These are phyloP conservation scores for Rhopalosiphum padi DNA, from an alignment of 1,140 invertebrate species.

Conservation along the genomic window DNA sequence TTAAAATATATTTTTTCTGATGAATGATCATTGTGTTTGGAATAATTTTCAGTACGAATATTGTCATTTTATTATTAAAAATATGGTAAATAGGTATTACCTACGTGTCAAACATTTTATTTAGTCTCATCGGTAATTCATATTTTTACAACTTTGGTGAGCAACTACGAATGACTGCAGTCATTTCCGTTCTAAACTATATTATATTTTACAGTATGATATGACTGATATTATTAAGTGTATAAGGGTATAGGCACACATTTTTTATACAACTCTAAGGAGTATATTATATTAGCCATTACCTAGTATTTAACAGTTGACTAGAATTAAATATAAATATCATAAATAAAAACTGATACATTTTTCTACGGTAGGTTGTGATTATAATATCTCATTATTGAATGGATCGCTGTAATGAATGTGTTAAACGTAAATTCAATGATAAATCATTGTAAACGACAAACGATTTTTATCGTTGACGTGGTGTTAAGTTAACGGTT, in stretches of 20 bases:
- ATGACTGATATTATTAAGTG: neutral
- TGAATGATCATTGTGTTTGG: no score
- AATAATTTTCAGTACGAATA: no score
- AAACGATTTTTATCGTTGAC: no score
- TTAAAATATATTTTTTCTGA: no score
- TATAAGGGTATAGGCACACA: neutral
- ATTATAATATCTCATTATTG: neutral
- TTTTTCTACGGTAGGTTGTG: neutral
- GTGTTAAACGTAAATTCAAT: no score
- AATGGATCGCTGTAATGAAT: no score
- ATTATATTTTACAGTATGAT: neutral
- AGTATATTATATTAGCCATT: no score
- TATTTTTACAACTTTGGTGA: neutral
- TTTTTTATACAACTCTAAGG: neutral
- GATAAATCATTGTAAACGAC: no score
- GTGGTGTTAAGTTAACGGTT: neutral
- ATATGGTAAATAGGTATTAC: no score
- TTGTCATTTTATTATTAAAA: no score
- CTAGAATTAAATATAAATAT: neutral
- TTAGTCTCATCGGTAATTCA: neutral
- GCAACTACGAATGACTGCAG: neutral
- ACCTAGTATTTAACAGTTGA: neutral
- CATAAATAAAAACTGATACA: neutral
- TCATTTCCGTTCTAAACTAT: neutral
- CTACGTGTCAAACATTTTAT: no score